Base-by-base conservation (phyloP, 2,113 vertebrate genomes). In the Typhlomys cinereus region DNA sequence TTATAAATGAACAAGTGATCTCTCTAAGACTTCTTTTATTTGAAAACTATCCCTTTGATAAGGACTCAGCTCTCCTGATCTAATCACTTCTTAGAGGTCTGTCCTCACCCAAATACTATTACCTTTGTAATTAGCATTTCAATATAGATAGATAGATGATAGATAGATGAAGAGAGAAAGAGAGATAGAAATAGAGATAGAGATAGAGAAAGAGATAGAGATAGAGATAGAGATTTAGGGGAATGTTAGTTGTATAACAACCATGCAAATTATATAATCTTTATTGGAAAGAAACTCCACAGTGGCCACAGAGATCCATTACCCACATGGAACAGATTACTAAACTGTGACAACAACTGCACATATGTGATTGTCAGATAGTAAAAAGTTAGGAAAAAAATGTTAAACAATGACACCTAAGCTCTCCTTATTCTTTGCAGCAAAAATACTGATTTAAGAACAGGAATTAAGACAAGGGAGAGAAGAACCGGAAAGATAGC, bases 351-450 rank as follows among this genome's bases (percentile, higher is more conserved):
- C 59, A 87, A 50, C 86, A 88, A 31, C 5, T 73, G 10, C 66
- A 23, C 5, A 79, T 91, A 57, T 13, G 15, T 39, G 87, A 21
- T 21, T 27, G 54, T 66, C 27, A 70, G 54, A 81, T 89, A 82
- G 52, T 82, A 29, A 73, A 90, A 64, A 27, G 4, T 88, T 76
- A 54, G 41, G n/a, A 71, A 57, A 9, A 78, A 86, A 96, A 81
- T 39, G 29, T 5, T 61, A 12, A 8, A 85, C 85, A 91, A 44
- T 62, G 62, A 8, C 21, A 80, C 25, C 44, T n/a, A 8, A 41
- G 23, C 76, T 84, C 92, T 91, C 36, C 48, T 83, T 73, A 89
- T 46, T 21, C 2, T 89, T 2, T 84, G n/a, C n/a, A n/a, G n/a
- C n/a, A n/a, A n/a, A n/a, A n/a, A n/a, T n/a, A n/a, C n/a, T n/a